Percentiles rank a stretch among this genome's conserved stretches.
These are phyloP conservation scores for Microplitis deprimator DNA, from an alignment of 2,888 invertebrate species.

Conservation along the genomic window DNA sequence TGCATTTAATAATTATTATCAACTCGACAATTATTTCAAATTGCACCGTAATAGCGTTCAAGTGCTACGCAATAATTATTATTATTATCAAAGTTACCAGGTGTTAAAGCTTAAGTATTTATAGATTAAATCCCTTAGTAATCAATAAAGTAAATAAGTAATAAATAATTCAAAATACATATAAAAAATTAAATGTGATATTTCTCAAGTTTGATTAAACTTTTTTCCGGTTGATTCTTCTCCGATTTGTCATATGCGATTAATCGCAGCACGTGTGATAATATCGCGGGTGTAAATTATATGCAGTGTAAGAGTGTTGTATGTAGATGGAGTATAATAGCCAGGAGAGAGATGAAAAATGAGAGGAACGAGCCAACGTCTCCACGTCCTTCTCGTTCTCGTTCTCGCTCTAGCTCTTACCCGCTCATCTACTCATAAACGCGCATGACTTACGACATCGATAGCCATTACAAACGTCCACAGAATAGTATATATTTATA, in stretches of 20 bases:
- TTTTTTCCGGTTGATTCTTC: conserved; percentile 40
- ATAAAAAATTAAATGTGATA: background rate
- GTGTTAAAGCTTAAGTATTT: background rate
- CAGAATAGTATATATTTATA: conserved; percentile 62
- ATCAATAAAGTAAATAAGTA: background rate
- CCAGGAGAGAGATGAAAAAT: conserved; percentile 12
- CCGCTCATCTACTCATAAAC: conserved; percentile 11
- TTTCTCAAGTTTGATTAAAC: background rate
- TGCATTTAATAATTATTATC: background rate
- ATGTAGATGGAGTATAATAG: background rate
- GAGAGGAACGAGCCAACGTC: conserved; percentile 24
- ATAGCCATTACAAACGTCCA: conserved; percentile 56
- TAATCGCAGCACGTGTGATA: conserved; percentile 46
- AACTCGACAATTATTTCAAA: background rate
- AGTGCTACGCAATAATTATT: background rate
- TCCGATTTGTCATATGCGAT: conserved; percentile 50
- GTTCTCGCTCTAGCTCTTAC: too few relatives aligned
- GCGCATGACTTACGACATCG: conserved; percentile 64
- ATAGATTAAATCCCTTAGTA: background rate
- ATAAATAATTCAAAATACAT: background rate
- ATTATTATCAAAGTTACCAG: background rate
- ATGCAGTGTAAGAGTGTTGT: background rate
- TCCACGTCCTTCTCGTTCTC: background rate
- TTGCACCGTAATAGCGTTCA: background rate
- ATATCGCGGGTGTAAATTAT: conserved; percentile 37